A percentile compares a stretch with the other conserved stretches of the same genome.
These are phyloP conservation scores for Pygocentrus nattereri DNA, from an alignment of 2,797 vertebrate genomes.

Conservation along the genomic window DNA sequence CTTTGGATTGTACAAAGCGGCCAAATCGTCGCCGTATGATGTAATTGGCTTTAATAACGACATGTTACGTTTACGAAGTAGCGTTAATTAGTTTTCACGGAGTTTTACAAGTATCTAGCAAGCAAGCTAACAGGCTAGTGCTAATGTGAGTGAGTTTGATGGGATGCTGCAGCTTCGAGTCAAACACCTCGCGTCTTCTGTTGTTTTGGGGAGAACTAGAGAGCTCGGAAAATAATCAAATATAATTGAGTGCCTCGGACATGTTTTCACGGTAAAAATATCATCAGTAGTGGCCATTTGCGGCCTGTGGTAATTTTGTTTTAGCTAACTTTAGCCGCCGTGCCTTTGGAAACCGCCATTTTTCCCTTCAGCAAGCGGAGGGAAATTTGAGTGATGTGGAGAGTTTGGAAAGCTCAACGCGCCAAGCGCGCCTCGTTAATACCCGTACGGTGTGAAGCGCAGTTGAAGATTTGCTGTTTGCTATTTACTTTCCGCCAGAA, in stretches of 20 bases:
- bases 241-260: neutral
- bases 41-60: neutral
- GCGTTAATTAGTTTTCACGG: neutral
- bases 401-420: slow-evolving; percentile 33
- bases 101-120: neutral
- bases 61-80: neutral
- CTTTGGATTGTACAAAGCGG: neutral
- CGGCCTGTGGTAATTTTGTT: neutral
- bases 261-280: neutral
- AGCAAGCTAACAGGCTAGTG: slow-evolving; percentile 16
- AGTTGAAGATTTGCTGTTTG: neutral
- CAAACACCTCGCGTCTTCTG: neutral
- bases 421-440: neutral
- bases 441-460: too few relatives aligned
- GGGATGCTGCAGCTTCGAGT: slow-evolving; percentile 23
- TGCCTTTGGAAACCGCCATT: slow-evolving; percentile 59
- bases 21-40: too few relatives aligned
- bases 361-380: slow-evolving; percentile 48
- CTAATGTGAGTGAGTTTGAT: neutral
- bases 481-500: neutral
- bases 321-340: slow-evolving; percentile 11
- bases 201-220: neutral
- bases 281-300: neutral
- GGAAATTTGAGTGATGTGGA: slow-evolving; percentile 55
- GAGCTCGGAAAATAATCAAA: neutral